These are phyloP conservation scores for Spinibarbus caldwelli DNA, from an alignment of 2,797 vertebrate genomes.

Conservation along the genomic window DNA sequence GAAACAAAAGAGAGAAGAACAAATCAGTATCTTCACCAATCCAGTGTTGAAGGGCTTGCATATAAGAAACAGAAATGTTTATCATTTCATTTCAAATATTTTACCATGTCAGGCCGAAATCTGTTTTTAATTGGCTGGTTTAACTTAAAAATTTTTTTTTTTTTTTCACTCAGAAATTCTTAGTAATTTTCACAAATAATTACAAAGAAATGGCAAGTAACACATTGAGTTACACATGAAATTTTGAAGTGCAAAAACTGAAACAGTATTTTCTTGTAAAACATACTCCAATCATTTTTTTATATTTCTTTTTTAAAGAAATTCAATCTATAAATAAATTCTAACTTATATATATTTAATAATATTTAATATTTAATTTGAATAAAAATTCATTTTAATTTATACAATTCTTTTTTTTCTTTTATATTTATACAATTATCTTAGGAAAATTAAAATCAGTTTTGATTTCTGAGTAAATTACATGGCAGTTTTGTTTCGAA, in stretches of 20 bases:
- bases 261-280: background rate
- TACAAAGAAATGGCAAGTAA: background rate
- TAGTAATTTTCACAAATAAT: background rate
- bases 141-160: no score
- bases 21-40: background rate
- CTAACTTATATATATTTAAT: background rate
- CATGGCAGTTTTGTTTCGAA: background rate
- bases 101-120: no score
- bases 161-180: background rate
- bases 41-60: background rate
- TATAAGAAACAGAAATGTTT: background rate
- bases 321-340: no score
- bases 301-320: no score
- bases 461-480: background rate
- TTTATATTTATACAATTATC: background rate
- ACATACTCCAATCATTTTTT: background rate
- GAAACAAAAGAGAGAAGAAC: slow-evolving; percentile 22
- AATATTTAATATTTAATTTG: background rate
- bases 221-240: background rate
- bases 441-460: background rate
- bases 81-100: no score
- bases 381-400: background rate
- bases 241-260: background rate
- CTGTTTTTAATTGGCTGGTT: no score
- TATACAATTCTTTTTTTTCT: background rate